Conservation (phyloP, 2,797 vertebrate genomes). For the Chiroxiphia lanceolata region DNA sequence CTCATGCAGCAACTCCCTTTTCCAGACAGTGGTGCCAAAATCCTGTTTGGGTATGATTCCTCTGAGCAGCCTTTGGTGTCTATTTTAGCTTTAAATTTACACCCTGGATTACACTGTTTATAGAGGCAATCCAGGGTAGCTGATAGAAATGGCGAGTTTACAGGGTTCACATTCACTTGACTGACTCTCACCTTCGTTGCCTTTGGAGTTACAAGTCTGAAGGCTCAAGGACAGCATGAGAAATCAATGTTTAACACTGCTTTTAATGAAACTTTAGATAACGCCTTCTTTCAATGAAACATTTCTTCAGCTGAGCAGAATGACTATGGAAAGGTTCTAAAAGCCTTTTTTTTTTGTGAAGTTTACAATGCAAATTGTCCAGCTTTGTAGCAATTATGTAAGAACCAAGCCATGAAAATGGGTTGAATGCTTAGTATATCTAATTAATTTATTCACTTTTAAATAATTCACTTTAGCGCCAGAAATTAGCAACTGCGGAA, state of each 20-base stretch:
- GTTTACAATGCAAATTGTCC: not conserved
- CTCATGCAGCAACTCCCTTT: not conserved
- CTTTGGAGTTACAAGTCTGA: not conserved
- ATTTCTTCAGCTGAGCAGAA: not conserved
- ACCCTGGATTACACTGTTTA: not conserved
- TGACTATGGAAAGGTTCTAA: not conserved
- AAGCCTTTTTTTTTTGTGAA: not conserved
- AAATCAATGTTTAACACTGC: not conserved
- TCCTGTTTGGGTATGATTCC: not conserved
- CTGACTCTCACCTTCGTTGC: not conserved
- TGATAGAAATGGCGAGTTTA: not conserved
- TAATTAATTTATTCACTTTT: constrained; percentile 27
- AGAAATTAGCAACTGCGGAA: constrained; percentile 12
- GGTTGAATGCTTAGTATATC: not conserved
- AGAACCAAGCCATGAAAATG: not conserved
- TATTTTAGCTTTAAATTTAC: not conserved
- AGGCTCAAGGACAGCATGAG: not conserved
- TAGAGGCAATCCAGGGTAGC: not conserved
- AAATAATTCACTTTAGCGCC: not conserved
- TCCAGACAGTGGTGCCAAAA: not conserved
- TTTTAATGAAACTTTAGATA: not conserved
- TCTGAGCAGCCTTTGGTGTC: not conserved
- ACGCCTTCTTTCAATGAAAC: not conserved
- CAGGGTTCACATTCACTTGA: not conserved
- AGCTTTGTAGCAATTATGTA: not conserved